Evolutionary conservation across 2,888 invertebrate species (phyloP).

Genomic region (Danaus chrysippus): DNA sequence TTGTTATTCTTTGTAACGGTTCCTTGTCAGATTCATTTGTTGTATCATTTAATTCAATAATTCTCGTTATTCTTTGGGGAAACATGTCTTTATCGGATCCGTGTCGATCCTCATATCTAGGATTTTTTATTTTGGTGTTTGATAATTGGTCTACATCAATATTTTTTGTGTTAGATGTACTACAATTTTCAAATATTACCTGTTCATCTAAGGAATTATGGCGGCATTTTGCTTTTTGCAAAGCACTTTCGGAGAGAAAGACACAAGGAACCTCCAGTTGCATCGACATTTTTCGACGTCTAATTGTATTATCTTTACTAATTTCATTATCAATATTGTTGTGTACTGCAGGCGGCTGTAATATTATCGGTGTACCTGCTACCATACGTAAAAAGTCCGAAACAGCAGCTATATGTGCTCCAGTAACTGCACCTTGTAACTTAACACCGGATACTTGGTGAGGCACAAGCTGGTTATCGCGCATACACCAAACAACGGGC

Average conservation of each 20-base stretch:
- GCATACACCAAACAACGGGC: constrained; percentile 83
- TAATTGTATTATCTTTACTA: constrained; percentile 62
- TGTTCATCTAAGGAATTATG: constrained; percentile 71
- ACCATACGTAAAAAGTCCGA: constrained; percentile 82
- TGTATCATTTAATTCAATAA: constrained; percentile 65
- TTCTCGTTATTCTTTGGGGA: constrained; percentile 68
- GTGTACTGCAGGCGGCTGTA: constrained; percentile 68
- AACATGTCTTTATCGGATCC: constrained; percentile 47
- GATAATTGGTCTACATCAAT: constrained; percentile 24
- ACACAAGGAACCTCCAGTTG: constrained; percentile 77
- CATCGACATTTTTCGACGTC: constrained; percentile 74
- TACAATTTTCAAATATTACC: constrained; percentile 60
- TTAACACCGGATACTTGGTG: constrained; percentile 83
- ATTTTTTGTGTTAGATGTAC: constrained; percentile 32
- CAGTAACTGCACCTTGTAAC: constrained; percentile 82
- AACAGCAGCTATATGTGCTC: constrained; percentile 82
- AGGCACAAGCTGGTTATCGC: constrained; percentile 83
- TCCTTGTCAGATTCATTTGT: constrained; percentile 46
- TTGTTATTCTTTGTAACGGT: constrained; percentile 66
- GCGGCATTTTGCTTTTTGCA: constrained; percentile 70
- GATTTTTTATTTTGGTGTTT: constrained; percentile 22
- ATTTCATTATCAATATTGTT: constrained; percentile 67
- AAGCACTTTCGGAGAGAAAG: constrained; percentile 71
- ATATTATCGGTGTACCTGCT: constrained; percentile 81
- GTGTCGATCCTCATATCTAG: constrained; percentile 39